Evolutionary conservation across 2,888 invertebrate species (phyloP).

Genomic region (Drosophila trichaetosa): DNA sequence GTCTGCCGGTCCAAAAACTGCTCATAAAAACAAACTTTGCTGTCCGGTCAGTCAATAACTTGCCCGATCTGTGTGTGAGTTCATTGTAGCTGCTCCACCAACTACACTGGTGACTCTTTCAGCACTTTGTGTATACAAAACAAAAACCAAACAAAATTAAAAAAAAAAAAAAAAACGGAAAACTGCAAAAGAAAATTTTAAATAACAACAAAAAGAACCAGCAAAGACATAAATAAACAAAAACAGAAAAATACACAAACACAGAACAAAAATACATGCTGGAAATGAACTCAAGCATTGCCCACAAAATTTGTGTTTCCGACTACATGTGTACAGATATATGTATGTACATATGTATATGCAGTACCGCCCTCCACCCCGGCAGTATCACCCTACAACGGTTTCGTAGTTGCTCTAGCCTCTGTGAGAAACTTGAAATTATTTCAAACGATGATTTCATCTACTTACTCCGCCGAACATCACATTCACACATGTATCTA

Average conservation of each 20-base stretch:
- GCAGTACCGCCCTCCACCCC: conserved; percentile 11
- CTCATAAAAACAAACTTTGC: conserved; percentile 68
- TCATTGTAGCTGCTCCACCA: conserved; percentile 31
- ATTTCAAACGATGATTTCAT: conserved; percentile 78
- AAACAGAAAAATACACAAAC: conserved; percentile 7
- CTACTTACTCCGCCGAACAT: conserved; percentile 64
- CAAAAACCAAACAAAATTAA: conserved; percentile 28
- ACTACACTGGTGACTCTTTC: conserved; percentile 14
- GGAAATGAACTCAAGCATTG: conserved; percentile 65
- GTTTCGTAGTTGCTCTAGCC: conserved; percentile 26
- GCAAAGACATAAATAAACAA: conserved; percentile 67
- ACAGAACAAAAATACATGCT: conserved; percentile 31
- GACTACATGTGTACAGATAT: conserved; percentile 8
- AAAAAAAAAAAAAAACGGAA: conserved; percentile 23
- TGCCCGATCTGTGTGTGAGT: conserved; percentile 49
- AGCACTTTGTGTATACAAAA: conserved; percentile 64
- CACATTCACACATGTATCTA: conserved; percentile 26
- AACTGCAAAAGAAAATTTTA: conserved; percentile 78
- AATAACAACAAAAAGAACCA: conserved; percentile 50
- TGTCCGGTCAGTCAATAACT: conserved; percentile 60
- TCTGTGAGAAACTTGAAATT: conserved; percentile 65
- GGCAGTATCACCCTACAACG: conserved; percentile 6
- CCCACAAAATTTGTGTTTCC: conserved; percentile 49
- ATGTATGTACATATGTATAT: not conserved
- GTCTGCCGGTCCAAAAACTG: conserved; percentile 45